Base-by-base conservation (phyloP, 2,888 invertebrate genomes). In the Calameuta idolon region DNA sequence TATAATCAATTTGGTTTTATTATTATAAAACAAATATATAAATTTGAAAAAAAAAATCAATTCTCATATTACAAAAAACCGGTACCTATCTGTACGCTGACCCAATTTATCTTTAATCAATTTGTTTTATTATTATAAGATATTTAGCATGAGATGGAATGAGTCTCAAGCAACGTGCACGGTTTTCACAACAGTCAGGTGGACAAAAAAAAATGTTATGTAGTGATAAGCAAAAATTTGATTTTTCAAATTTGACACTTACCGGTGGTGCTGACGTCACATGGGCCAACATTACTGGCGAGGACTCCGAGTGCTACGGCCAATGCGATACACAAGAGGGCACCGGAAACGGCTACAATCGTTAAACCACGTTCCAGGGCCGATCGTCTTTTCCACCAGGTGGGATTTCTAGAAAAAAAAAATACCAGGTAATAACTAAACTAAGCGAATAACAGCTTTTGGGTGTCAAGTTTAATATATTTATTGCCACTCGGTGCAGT, bases 371-470 rank as follows among this genome's bases (percentile, higher is more conserved):
- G 93, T 91, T 96, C 96, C 92, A 96, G 92, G 82, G 95, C 94
- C 69, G 95, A 95, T 84, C 96, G 93, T 81, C 96, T 93, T 85
- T 95, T 95, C 96, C 96, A 96, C 96, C 96, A 96, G 92, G 95
- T 95, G 86, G 95, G 95, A 91, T 96, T 95, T 93, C 96, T 96
- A 92, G 69, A 2, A 12, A 12, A 35, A 35, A 12, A 33, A 33
- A 3, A 93, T 93, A 78, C 80, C 83, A 82, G 23, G 83, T 77
- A 75, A 35, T 76, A 74, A 78, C 73, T 12, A 34, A 34, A 2
- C 2, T 23, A 2, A 15, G 9, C 9, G 9, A 23, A 23, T 23
- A 23, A 55, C 55, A 9, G 23, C 5, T 55, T 55, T 55, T 2
- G 1, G 23, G 23, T 23, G 55, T 55, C 55, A 55, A 23, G 23